phyloP scores from a whole-genome alignment of 92 coral and sea anemone species.

The Palythoa grandiflora region DNA sequence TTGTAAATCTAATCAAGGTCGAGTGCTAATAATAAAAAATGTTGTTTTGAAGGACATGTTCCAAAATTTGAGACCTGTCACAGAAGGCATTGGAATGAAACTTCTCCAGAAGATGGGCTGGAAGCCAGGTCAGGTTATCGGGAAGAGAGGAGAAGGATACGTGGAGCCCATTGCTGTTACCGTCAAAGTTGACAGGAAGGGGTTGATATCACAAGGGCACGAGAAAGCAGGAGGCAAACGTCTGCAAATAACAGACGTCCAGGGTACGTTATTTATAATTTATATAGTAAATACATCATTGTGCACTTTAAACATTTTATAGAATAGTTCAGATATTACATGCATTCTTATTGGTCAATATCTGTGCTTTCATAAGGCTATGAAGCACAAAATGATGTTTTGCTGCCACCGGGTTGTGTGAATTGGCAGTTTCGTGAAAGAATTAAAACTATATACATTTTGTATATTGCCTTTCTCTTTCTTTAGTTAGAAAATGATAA shows the following conservation, averaged over 20 bases:
- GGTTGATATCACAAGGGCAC: slow-evolving; percentile 74
- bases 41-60: slow-evolving; percentile 90
- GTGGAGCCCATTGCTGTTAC: slow-evolving; percentile 92
- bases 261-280: slow-evolving; percentile 32
- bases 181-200: slow-evolving; percentile 93
- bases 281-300: background rate
- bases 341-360: no score
- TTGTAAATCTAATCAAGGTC: no score
- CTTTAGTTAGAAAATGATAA: no score
- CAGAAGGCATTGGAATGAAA: slow-evolving; percentile 94
- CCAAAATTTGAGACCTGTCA: slow-evolving; percentile 87
- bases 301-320: no score
- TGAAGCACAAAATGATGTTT: no score
- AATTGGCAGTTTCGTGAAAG: no score
- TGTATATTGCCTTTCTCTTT: no score
- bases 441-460: no score
- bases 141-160: slow-evolving; percentile 95
- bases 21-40: background rate
- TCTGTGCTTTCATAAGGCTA: no score
- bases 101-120: slow-evolving; percentile 99
- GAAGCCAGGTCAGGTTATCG: slow-evolving; percentile 95
- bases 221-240: slow-evolving; percentile 55
- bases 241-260: slow-evolving; percentile 34
- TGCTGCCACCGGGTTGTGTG: no score
- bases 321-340: no score